phyloP scores from a whole-genome alignment of 2,113 vertebrate species.

The Hippocampus zosterae region DNA sequence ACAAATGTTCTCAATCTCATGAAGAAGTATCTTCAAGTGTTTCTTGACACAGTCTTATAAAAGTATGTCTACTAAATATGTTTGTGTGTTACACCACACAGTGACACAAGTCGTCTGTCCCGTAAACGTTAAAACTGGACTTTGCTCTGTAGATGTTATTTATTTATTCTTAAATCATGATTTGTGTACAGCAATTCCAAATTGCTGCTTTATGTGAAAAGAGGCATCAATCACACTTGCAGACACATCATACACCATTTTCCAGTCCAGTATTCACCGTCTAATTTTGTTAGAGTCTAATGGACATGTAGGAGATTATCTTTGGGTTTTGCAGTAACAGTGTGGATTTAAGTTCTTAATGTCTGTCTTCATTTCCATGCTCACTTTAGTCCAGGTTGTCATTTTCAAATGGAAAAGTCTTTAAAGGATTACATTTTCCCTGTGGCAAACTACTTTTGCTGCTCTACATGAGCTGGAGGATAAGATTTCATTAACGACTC shows the following conservation, averaged over 20 bases:
- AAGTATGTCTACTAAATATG: too few relatives aligned
- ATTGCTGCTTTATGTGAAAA: neutral
- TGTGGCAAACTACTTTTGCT: neutral
- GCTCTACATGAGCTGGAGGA: neutral
- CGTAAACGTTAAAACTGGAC: too few relatives aligned
- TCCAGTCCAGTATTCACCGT: neutral
- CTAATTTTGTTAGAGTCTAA: conserved; percentile 6
- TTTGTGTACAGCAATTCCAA: neutral
- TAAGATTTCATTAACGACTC: neutral
- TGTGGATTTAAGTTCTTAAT: neutral
- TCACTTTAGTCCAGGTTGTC: neutral
- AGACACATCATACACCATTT: neutral
- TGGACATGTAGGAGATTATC: conserved; percentile 6
- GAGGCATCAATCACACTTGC: neutral
- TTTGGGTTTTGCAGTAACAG: neutral
- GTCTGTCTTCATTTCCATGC: neutral
- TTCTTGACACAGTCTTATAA: too few relatives aligned
- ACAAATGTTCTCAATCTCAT: too few relatives aligned
- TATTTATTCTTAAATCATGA: neutral
- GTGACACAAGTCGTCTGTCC: too few relatives aligned
- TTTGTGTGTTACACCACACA: too few relatives aligned
- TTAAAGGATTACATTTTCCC: conserved; percentile 5
- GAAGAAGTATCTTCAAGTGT: too few relatives aligned
- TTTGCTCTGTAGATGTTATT: neutral
- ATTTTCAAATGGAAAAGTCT: conserved; percentile 5